Evolutionary conservation across 2,888 invertebrate genomes (phyloP).

Genomic region (Yponomeuta malinellus): DNA sequence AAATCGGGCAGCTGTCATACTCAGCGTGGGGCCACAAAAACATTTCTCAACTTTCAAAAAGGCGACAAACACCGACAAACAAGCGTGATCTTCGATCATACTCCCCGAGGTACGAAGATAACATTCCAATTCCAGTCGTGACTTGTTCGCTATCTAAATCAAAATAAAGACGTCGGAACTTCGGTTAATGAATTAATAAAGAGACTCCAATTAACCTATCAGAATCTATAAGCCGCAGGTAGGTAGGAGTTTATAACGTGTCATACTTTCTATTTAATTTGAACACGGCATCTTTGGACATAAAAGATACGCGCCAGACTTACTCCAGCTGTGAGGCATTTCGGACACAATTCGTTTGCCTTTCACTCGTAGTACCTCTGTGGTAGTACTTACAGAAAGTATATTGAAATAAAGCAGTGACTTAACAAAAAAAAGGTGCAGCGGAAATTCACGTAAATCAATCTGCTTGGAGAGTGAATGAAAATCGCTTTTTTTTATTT

Average conservation of each 20-base stretch:
- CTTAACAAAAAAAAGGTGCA: neutral
- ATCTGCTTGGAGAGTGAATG: conserved; percentile 22
- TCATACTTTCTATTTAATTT: conserved; percentile 32
- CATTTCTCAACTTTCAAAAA: conserved; percentile 3
- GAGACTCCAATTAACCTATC: conserved; percentile 31
- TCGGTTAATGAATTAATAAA: conserved; percentile 31
- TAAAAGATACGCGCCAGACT: conserved; percentile 1
- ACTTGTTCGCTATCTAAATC: conserved; percentile 8
- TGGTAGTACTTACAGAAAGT: neutral
- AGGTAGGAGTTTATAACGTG: conserved; percentile 20
- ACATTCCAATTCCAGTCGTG: conserved; percentile 3
- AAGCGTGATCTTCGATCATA: conserved; percentile 3
- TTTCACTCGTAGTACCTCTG: neutral
- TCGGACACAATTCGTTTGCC: conserved; percentile 6
- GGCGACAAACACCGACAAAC: conserved; percentile 2
- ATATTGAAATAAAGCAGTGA: neutral
- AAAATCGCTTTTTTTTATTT: neutral
- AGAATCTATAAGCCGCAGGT: conserved; percentile 25
- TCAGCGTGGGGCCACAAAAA: conserved; percentile 18
- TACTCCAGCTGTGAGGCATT: conserved; percentile 10
- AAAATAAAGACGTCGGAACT: conserved; percentile 22
- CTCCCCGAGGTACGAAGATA: neutral
- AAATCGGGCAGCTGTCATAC: conserved; percentile 31
- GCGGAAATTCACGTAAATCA: conserved; percentile 13
- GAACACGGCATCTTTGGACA: conserved; percentile 16